Percentiles rank a stretch among this genome's conserved stretches.
These are phyloP conservation scores for Murina feae DNA, from an alignment of 2,113 vertebrate genomes.

Conservation along the genomic window DNA sequence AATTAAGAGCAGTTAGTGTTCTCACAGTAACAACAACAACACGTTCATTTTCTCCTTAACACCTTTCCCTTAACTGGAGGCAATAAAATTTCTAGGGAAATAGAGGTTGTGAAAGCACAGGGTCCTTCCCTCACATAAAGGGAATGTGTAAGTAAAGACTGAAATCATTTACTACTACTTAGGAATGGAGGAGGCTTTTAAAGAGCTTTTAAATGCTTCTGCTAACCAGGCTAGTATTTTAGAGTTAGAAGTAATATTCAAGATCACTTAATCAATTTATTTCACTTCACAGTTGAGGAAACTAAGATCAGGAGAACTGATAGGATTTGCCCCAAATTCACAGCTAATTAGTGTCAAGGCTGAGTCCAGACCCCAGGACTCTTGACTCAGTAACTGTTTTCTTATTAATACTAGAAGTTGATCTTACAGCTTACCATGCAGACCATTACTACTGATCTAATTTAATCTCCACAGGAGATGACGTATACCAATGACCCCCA, in stretches of 20 bases:
- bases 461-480: neutral
- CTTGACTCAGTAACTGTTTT: neutral
- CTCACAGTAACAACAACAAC: constrained; percentile 9
- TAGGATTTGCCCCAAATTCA: neutral
- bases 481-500: neutral
- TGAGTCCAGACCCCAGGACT: neutral
- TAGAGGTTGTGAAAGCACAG: neutral
- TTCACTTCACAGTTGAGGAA: neutral
- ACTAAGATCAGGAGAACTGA: neutral
- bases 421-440: neutral
- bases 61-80: constrained; percentile 30
- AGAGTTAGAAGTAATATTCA: neutral
- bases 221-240: neutral
- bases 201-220: neutral
- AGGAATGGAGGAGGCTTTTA: neutral
- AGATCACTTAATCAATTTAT: neutral
- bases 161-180: constrained; percentile 3
- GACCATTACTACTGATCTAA: neutral
- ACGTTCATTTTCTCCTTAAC: constrained; percentile 51
- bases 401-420: neutral
- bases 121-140: neutral
- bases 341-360: neutral
- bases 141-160: constrained; percentile 22
- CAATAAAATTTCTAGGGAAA: constrained; percentile 26
- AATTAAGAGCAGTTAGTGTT: constrained; percentile 50